phyloP scores from a whole-genome alignment of 2,797 vertebrate genomes.

The Denticeps clupeoides region DNA sequence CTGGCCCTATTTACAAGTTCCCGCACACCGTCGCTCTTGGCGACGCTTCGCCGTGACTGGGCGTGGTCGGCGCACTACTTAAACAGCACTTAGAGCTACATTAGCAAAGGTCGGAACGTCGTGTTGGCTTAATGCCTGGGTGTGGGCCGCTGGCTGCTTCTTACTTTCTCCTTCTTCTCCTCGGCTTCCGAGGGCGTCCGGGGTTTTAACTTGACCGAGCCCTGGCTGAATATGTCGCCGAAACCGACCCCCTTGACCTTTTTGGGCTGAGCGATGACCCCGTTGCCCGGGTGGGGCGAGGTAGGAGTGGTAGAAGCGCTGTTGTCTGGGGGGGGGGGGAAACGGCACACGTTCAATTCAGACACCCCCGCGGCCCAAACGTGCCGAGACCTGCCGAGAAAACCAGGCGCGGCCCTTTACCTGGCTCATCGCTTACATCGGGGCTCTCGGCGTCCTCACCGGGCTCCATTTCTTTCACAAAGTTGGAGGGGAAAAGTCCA shows the following conservation, averaged over 20 bases:
- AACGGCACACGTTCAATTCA: too few relatives aligned
- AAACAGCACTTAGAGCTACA: too few relatives aligned
- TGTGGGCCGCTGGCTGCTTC: too few relatives aligned
- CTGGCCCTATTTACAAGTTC: too few relatives aligned
- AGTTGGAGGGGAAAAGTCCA: conserved; percentile 89
- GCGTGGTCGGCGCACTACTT: too few relatives aligned
- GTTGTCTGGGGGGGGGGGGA: too few relatives aligned
- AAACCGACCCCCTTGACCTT: conserved; percentile 85
- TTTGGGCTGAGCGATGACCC: conserved; percentile 74
- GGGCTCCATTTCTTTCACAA: conserved; percentile 81
- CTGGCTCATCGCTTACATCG: conserved; percentile 65
- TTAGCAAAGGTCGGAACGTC: too few relatives aligned
- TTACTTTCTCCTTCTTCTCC: conserved; percentile 84
- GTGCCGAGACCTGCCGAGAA: too few relatives aligned
- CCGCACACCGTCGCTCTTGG: too few relatives aligned
- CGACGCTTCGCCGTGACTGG: too few relatives aligned
- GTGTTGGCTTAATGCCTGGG: too few relatives aligned
- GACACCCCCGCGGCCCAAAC: too few relatives aligned
- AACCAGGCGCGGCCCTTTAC: conserved; percentile 36
- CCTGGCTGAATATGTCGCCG: conserved; percentile 91
- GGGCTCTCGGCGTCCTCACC: conserved; percentile 66
- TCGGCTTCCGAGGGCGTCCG: conserved; percentile 67
- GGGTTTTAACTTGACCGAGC: conserved; percentile 77
- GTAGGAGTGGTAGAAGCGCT: conserved; percentile 20
- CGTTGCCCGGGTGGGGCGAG: conserved; percentile 49